Evolutionary conservation across 2,113 vertebrate species (phyloP), one percentile per base, ranked within the genome.

Genomic region (Tautogolabrus adspersus): DNA sequence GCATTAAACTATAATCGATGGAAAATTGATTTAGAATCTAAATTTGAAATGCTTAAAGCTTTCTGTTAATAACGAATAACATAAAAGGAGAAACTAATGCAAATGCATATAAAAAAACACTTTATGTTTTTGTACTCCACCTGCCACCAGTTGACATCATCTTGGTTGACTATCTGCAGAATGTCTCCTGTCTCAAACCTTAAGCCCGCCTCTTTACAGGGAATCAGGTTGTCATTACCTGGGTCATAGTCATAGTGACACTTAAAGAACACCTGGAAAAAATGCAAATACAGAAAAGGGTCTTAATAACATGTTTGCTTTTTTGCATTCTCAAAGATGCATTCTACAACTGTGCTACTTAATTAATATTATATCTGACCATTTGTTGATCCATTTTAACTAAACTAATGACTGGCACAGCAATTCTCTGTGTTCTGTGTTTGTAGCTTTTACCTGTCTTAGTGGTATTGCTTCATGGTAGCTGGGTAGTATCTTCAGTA

Each of bases 121-220:
- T 2, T 26, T 26, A 16, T 49, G 15, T 49, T n/a, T 51, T 11
- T 57, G 47, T 34, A 68, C 77, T 70, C 6, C 37, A 97, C 97
- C 96, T 99, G 97, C 97, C 97, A 98, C 97, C 97, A 99, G 93
- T 97, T 98, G 82, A 96, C 94, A 7, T 98, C 97, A 0, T 99
- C 97, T 90, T 99, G 97, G 91, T 97, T 97, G 77, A 98, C 97
- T 9, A 99, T 98, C 93, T 98, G 96, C 60, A 99, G 94, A 72
- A 98, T 92, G 86, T 98, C 97, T 3, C 97, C 97, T 0, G 95
- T 95, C 1, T 56, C 88, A 79, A 98, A 99, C 83, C 92, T 90
- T 42, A 99, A 87, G 0, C 96, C 97, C 0, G 97, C 97, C 84
- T 98, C 97, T 74, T 96, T 98, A 87, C 97, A 99, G 30, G 97